Base-by-base conservation (phyloP, 2,888 invertebrate genomes). In the Urechis unicinctus region DNA sequence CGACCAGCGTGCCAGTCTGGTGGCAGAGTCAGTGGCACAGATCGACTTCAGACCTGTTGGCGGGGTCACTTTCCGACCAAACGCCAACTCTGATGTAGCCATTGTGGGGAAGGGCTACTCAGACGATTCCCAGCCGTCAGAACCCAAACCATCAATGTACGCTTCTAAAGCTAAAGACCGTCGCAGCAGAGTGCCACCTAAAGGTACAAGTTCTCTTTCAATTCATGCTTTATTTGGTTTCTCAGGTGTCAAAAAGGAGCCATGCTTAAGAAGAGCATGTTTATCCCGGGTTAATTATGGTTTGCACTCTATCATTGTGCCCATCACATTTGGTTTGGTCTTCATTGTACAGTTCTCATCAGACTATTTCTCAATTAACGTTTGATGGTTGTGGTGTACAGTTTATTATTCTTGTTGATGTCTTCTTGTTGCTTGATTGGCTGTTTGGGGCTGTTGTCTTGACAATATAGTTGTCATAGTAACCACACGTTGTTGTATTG, bases 31-130 rank as follows among this genome's bases (percentile, higher is more conserved):
- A 21, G n/a, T 21, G 4, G 25, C 43, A 13, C 66, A 64, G 54
- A 59, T 69, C 52, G 71, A 71, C 60, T 74, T 66, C 62, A 72
- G 67, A 55, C 73, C 72, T 9, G 52, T 58, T 28, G 71, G 71
- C 61, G 73, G 73, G 3, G 72, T 71, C n/a, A 73, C 73, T 30
- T 74, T 73, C 63, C 59, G 67, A 17, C 68, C 69, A 59, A 73
- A 71, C 56, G 62, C 57, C 47, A 70, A 62, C 55, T 69, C 72
- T 0, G 71, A 73, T 55, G 73, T 73, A 24, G 68, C 72, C 53
- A 67, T 74, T 22, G 70, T 74, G 24, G 74, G 74, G 3, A 66
- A 63, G 49, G 72, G 73, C 51, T 73, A 72, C 60, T 66, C 59
- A 26, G 73, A 73, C 26, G 74, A 74, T 45, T 51, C 59, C 44